A percentile compares a stretch with the other conserved stretches of the same genome.
These are phyloP conservation scores for Drosophila ezoana DNA, from an alignment of 2,888 invertebrate genomes.

Conservation along the genomic window DNA sequence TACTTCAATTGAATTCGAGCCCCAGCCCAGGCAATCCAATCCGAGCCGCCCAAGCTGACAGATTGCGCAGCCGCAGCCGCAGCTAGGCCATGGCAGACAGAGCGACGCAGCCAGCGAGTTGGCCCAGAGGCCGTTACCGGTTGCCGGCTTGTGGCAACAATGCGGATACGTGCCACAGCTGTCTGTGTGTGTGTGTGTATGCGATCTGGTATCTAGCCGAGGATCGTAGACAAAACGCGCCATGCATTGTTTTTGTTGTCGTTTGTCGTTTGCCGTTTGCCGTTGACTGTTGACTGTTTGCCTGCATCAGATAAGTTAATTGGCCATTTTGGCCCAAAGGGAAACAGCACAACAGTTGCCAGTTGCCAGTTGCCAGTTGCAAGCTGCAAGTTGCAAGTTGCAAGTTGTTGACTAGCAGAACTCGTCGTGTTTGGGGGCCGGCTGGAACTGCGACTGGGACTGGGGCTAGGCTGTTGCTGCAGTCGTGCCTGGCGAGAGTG, in stretches of 20 bases:
- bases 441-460: background rate
- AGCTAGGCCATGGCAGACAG: slow-evolving; percentile 37
- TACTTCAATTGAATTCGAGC: slow-evolving; percentile 19
- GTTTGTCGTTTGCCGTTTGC: slow-evolving; percentile 18
- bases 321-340: slow-evolving; percentile 75
- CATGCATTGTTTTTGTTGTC: slow-evolving; percentile 36
- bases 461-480: too few species aligned
- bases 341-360: slow-evolving; percentile 43
- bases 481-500: slow-evolving; percentile 4
- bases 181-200: slow-evolving; percentile 3
- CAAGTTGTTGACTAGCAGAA: slow-evolving; percentile 30
- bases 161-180: slow-evolving; percentile 53
- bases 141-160: slow-evolving; percentile 49
- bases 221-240: slow-evolving; percentile 57
- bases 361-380: slow-evolving; percentile 21
- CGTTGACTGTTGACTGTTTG: slow-evolving; percentile 29
- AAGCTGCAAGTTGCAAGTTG: slow-evolving; percentile 3
- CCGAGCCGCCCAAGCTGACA: slow-evolving; percentile 17
- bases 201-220: slow-evolving; percentile 14
- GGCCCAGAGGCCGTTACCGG: slow-evolving; percentile 44
- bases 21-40: slow-evolving; percentile 13
- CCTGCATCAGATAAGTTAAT: slow-evolving; percentile 73
- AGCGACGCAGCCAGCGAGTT: slow-evolving; percentile 44
- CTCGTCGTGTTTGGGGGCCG: slow-evolving; percentile 30
- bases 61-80: slow-evolving; percentile 18